These are phyloP conservation scores for Brachylomia viminalis DNA, from an alignment of 2,888 invertebrate species.

Conservation along the genomic window DNA sequence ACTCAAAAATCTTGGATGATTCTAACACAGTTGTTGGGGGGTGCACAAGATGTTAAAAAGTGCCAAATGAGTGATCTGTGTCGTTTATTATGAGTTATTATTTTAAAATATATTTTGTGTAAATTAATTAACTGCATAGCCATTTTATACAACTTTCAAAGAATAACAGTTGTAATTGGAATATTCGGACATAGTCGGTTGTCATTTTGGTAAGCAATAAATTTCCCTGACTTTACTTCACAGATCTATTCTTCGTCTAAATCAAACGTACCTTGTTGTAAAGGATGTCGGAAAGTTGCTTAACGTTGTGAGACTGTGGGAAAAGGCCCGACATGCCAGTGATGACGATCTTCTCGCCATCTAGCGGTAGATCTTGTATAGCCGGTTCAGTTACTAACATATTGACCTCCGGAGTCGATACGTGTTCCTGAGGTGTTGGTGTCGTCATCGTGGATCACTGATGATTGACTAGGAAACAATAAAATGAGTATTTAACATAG, in stretches of 20 bases:
- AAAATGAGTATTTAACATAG: background rate
- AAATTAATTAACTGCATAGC: no score
- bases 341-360: slow-evolving; percentile 50
- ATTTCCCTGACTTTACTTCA: background rate
- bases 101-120: no score
- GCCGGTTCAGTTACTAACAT: background rate
- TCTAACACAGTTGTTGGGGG: no score
- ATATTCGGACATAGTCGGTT: no score
- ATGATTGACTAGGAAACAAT: background rate
- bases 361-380: background rate
- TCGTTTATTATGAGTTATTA: no score
- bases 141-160: no score
- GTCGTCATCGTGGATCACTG: slow-evolving; percentile 2
- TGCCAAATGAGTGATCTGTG: no score
- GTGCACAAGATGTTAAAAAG: no score
- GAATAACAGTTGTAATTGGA: no score
- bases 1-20: no score
- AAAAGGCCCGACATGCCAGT: slow-evolving; percentile 74
- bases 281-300: slow-evolving; percentile 58
- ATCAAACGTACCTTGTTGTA: slow-evolving; percentile 61
- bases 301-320: slow-evolving; percentile 62
- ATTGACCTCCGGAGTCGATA: no score
- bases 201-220: no score
- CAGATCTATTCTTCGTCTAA: background rate
- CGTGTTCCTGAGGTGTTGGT: slow-evolving; percentile 7